Evolutionary conservation across 1,140 invertebrate species (phyloP), one percentile per base, ranked within the genome.

Genomic region (Bombyx mandarina): DNA sequence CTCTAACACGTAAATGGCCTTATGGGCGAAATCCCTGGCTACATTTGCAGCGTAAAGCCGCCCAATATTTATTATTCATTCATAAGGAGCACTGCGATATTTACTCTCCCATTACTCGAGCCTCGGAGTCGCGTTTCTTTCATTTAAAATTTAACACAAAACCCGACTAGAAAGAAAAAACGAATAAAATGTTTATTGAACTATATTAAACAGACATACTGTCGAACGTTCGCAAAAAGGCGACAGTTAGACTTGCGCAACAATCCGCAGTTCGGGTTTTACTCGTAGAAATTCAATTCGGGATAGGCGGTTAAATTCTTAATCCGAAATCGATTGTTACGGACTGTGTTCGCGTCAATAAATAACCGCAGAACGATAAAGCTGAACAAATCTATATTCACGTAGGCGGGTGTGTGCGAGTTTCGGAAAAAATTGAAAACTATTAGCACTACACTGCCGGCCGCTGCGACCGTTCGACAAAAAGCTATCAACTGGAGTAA

Each of bases 1-100:
- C 4, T 35, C 26, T 5, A 35, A 35, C 26, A 35, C 26, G 26
- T 35, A 69, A 70, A 57, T 58, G 52, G 52, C 52, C 35, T 52
- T 54, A 54, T 56, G 54, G 47, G 59, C 56, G 47, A 62, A 73
- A 71, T 67, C 66, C 61, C 63, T 57, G 63, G 61, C 61, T 69
- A 58, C 65, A 66, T 73, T 71, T 67, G 62, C 63, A 59, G 58
- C 60, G 52, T 60, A 69, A 55, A 61, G 59, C 46, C 62, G 67
- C 52, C 61, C 62, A 61, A 59, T 75, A 77, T 77, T 74, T 79
- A 79, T 82, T 76, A 82, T 80, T 77, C 75, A 82, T 75, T 70
- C 71, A 69, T 72, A 77, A 79, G 71, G 69, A 79, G 71, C 75
- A 67, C 71, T 66, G 63, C 68, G 73, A 77, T 82, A 79, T 82